Evolutionary conservation across 2,113 vertebrate genomes (phyloP).

Genomic region (Asarcornis scutulata): DNA sequence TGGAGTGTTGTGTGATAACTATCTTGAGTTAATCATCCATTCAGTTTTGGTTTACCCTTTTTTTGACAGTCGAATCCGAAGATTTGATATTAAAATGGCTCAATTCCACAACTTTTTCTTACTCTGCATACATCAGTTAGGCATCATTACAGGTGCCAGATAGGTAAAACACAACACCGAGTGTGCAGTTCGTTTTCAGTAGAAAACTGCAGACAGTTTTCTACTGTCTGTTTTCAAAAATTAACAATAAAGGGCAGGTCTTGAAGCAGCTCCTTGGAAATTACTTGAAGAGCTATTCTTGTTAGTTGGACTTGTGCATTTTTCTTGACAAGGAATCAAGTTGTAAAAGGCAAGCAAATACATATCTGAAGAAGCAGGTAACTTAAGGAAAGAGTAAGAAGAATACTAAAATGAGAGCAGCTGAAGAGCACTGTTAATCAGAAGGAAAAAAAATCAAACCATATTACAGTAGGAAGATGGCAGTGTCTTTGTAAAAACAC

Average conservation of each 20-base stretch:
- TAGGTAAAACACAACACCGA: not conserved
- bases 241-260: not conserved
- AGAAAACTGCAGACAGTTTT: no score
- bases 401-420: not conserved
- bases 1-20: not conserved
- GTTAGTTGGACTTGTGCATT: not conserved
- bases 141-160: not conserved
- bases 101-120: not conserved
- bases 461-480: not conserved
- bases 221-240: not conserved
- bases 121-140: not conserved
- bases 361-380: fast-evolving
- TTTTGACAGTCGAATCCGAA: not conserved
- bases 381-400: not conserved
- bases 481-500: not conserved
- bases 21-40: fast-evolving
- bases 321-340: not conserved
- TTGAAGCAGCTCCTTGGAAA: not conserved
- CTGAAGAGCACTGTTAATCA: not conserved
- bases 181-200: not conserved
- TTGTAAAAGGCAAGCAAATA: not conserved
- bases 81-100: not conserved
- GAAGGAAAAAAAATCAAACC: not conserved
- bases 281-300: not conserved
- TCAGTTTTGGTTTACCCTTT: not conserved